These are phyloP conservation scores for Electrona antarctica DNA, from an alignment of 2,113 vertebrate genomes.

Conservation along the genomic window DNA sequence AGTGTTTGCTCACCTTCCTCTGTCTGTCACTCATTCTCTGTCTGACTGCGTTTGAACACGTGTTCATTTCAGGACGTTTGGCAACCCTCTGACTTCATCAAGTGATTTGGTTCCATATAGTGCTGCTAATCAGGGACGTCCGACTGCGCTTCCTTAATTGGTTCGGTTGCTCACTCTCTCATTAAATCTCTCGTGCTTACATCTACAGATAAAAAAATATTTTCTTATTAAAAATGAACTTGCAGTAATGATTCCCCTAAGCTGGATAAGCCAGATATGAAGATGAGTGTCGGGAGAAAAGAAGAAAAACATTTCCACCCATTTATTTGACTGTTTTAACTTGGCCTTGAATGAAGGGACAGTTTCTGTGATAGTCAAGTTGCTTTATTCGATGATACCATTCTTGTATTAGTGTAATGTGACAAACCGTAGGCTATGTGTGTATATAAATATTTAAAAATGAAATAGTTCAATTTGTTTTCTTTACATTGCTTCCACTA, in stretches of 20 bases:
- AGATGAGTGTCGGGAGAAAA: slow-evolving; percentile 27
- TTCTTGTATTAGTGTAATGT: not conserved
- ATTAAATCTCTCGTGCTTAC: slow-evolving; percentile 27
- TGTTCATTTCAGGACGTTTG: slow-evolving; percentile 61
- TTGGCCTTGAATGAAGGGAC: slow-evolving; percentile 17
- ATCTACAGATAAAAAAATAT: slow-evolving; percentile 31
- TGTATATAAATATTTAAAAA: no score
- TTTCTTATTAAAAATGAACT: slow-evolving; percentile 15
- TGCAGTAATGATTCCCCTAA: slow-evolving; percentile 24
- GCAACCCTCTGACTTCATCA: slow-evolving; percentile 27
- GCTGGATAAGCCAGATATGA: slow-evolving; percentile 22
- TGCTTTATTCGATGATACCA: not conserved
- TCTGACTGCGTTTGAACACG: slow-evolving; percentile 18
- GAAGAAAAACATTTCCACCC: slow-evolving; percentile 28
- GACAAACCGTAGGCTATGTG: not conserved
- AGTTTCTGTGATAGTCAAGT: not conserved
- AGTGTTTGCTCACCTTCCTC: slow-evolving; percentile 42
- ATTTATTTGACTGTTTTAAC: slow-evolving; percentile 34
- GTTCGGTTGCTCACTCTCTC: slow-evolving; percentile 20
- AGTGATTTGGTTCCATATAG: slow-evolving; percentile 51
- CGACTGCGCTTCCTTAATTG: slow-evolving; percentile 55
- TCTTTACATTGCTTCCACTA: no score
- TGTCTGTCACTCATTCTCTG: slow-evolving; percentile 29
- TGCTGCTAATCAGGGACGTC: slow-evolving; percentile 47
- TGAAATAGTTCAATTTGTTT: no score